Percentiles rank a stretch among this genome's conserved stretches.
These are phyloP conservation scores for Teleogryllus oceanicus DNA, from an alignment of 2,888 invertebrate genomes.

Conservation along the genomic window DNA sequence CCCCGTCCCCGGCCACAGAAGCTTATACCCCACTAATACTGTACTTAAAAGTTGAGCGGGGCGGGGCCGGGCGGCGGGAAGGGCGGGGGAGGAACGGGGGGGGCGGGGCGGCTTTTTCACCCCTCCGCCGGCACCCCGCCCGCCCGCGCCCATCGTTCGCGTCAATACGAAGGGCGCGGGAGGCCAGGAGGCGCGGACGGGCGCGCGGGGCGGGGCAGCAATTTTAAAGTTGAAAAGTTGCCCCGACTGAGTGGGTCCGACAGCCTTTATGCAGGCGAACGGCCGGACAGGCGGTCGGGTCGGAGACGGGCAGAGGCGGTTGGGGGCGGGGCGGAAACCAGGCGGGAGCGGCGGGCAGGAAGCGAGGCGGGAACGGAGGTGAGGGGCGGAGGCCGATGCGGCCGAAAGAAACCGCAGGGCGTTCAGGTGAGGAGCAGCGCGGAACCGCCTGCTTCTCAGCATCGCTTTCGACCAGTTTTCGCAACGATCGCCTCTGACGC, in stretches of 20 bases:
- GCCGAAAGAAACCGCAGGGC: too few species aligned
- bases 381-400: too few species aligned
- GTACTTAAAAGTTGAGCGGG: conserved; percentile 1
- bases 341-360: neutral
- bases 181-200: neutral
- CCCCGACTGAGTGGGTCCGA: conserved; percentile 5
- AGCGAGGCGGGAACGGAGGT: too few species aligned
- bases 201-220: neutral
- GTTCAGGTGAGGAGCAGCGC: too few species aligned
- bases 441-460: too few species aligned
- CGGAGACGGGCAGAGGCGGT: neutral
- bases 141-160: neutral
- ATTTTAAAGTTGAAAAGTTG: conserved; percentile 18
- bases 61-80: neutral
- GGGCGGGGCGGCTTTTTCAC: neutral
- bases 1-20: neutral
- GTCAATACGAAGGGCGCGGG: neutral
- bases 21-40: conserved; percentile 1
- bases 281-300: neutral
- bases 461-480: too few species aligned
- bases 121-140: neutral
- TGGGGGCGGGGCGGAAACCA: neutral
- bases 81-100: neutral
- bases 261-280: conserved; percentile 3
- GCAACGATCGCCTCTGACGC: too few species aligned